phyloP scores from a whole-genome alignment of 2,113 vertebrate species.

The Brachypteracias leptosomus region DNA sequence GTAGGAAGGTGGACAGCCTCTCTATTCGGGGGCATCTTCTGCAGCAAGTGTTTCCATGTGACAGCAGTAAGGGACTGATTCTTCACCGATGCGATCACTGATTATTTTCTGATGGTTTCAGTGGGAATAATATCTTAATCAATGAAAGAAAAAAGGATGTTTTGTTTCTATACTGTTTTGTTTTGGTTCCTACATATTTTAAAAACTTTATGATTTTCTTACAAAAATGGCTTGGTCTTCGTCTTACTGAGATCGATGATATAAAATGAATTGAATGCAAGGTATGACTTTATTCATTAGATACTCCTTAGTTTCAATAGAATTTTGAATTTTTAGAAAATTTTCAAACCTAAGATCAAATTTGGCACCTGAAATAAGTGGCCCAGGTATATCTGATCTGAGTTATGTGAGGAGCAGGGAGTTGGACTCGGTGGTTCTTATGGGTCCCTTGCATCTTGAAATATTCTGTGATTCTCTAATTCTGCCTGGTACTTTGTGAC shows the following conservation, averaged over 20 bases:
- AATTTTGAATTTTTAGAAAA: background rate
- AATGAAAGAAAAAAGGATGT: fast-evolving
- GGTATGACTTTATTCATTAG: background rate
- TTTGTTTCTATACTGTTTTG: background rate
- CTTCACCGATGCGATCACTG: fast-evolving
- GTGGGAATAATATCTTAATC: background rate
- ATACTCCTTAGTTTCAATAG: background rate
- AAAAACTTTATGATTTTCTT: background rate
- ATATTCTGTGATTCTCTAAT: background rate
- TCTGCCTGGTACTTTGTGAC: background rate
- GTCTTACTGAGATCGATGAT: background rate
- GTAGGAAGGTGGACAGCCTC: background rate
- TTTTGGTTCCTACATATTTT: background rate
- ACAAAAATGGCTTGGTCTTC: background rate
- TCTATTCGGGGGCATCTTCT: fast-evolving
- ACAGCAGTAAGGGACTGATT: background rate
- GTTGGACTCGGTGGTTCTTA: background rate
- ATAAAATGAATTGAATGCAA: background rate
- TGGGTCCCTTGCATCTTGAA: background rate
- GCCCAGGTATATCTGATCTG: background rate
- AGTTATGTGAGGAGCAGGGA: background rate
- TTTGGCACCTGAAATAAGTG: background rate
- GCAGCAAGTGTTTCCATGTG: fast-evolving
- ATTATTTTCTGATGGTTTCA: background rate
- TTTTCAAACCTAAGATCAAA: background rate